Conservation (phyloP, 2,113 vertebrate species). For the Orycteropus afer region DNA sequence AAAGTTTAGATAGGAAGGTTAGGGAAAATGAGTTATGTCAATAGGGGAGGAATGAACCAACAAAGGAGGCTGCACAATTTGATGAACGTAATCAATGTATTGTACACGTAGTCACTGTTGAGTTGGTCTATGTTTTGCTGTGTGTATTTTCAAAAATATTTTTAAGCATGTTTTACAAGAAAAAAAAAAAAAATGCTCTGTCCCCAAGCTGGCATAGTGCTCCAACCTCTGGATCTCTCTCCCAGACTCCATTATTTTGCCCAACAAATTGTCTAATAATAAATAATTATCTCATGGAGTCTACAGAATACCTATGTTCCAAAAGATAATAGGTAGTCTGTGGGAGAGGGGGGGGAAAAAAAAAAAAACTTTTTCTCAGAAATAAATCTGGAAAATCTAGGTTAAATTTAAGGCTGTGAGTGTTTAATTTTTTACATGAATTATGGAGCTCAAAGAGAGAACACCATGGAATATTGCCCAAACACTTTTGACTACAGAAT, state of each 20-base stretch:
- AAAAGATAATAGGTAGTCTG: background rate
- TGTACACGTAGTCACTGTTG: background rate
- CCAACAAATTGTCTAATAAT: background rate
- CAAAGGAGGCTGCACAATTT: background rate
- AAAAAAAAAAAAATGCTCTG: background rate
- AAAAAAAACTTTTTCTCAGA: too few species aligned
- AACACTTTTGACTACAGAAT: background rate
- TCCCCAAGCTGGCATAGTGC: background rate
- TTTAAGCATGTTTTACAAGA: too few species aligned
- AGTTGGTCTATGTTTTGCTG: background rate
- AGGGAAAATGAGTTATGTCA: background rate
- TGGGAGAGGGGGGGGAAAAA: too few species aligned
- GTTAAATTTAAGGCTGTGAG: background rate
- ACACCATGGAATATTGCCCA: background rate
- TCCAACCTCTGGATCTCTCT: background rate
- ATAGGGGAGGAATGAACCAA: background rate
- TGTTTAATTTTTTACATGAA: background rate
- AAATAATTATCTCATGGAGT: background rate
- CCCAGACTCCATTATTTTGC: background rate
- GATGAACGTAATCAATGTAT: background rate
- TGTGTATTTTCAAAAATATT: background rate
- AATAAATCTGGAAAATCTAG: background rate
- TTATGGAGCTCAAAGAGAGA: background rate
- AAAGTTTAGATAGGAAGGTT: background rate
- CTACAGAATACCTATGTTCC: background rate